These are phyloP conservation scores for Tragelaphus buxtoni DNA, from an alignment of 2,113 vertebrate genomes.

Conservation along the genomic window DNA sequence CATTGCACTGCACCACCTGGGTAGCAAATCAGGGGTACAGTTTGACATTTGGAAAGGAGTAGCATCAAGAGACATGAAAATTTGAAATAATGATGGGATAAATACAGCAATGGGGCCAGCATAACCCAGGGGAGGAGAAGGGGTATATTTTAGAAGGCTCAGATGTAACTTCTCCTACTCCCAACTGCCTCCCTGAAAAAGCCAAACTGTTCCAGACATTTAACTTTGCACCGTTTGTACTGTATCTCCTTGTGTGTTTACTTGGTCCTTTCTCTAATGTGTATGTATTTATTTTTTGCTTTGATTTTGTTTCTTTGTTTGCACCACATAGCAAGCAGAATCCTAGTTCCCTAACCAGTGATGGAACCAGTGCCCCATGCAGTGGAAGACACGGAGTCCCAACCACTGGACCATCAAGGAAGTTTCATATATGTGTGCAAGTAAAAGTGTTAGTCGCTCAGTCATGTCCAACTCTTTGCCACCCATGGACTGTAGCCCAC, in stretches of 20 bases:
- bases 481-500: not conserved
- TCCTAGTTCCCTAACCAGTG: not conserved
- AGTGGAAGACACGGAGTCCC: not conserved
- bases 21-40: not conserved
- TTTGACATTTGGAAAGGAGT: not conserved
- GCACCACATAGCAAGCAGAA: not conserved
- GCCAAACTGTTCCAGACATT: not conserved
- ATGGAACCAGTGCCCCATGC: fast-evolving
- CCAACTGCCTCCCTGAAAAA: not conserved
- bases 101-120: not conserved
- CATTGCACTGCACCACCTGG: not conserved
- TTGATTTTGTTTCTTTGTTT: not conserved
- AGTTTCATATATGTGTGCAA: not conserved
- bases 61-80: not conserved
- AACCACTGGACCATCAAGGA: not conserved
- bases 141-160: too few species aligned
- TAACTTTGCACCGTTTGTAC: fast-evolving
- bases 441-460: not conserved
- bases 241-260: not conserved
- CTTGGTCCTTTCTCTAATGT: not conserved
- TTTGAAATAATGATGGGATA: not conserved
- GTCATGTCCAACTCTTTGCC: not conserved
- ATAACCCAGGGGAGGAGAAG: not conserved
- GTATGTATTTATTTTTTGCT: not conserved
- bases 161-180: not conserved